These are phyloP conservation scores for Delia radicum DNA, from an alignment of 1,140 invertebrate genomes.

Conservation along the genomic window DNA sequence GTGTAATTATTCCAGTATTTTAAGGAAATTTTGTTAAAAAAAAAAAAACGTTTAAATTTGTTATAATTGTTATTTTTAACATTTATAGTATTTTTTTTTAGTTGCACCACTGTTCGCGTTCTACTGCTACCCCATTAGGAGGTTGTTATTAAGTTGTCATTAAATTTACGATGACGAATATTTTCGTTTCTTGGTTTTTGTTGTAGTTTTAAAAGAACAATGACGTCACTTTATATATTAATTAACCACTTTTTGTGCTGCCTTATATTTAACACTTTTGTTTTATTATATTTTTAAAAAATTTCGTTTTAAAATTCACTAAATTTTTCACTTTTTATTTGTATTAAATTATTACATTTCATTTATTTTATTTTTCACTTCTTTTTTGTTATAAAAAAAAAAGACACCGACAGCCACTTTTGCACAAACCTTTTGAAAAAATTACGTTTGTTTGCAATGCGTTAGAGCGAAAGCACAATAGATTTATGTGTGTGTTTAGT, in stretches of 20 bases:
- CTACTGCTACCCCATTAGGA: neutral
- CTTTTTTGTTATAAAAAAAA: neutral
- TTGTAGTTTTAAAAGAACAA: neutral
- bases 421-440: neutral
- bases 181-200: neutral
- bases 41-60: too few species aligned
- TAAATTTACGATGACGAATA: neutral
- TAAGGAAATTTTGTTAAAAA: too few species aligned
- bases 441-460: neutral
- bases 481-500: neutral
- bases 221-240: neutral
- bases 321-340: neutral
- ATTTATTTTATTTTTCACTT: too few species aligned
- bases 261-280: neutral
- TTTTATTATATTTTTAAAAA: neutral
- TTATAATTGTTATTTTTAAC: too few species aligned
- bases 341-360: neutral
- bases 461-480: neutral
- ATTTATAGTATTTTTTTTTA: too few species aligned
- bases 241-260: neutral
- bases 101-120: neutral
- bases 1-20: too few species aligned
- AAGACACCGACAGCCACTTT: neutral
- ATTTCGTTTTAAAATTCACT: neutral
- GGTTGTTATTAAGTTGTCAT: neutral